A percentile compares a stretch with the other conserved stretches of the same genome.
Conservation (phyloP, 1,140 invertebrate genomes). For the Acromyrmex heyeri region DNA sequence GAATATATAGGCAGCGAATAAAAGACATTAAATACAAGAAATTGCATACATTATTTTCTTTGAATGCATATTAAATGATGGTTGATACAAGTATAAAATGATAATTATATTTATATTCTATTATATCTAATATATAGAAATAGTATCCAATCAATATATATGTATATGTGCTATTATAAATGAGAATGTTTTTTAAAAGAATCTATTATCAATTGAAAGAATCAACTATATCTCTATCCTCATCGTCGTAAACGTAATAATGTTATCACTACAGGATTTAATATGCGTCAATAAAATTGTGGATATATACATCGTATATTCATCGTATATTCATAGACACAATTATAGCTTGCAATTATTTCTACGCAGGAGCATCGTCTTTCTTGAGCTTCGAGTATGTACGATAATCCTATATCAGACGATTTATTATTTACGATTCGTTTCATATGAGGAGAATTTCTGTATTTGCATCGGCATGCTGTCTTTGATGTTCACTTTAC, state of each 20-base stretch:
- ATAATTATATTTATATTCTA: neutral
- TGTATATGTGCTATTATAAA: no score
- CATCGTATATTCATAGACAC: neutral
- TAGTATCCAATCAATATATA: neutral
- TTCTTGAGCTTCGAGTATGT: neutral
- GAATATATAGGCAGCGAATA: neutral
- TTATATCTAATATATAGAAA: neutral
- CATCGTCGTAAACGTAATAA: neutral
- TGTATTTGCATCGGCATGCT: slow-evolving; percentile 54
- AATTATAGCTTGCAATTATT: slow-evolving; percentile 15
- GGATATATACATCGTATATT: neutral
- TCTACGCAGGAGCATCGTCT: neutral
- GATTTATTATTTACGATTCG: slow-evolving; percentile 68
- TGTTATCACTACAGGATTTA: neutral
- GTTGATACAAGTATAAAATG: neutral
- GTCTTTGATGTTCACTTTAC: slow-evolving; percentile 45
- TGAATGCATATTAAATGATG: neutral
- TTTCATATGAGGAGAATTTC: slow-evolving; percentile 32
- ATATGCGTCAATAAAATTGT: neutral
- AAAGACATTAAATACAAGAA: neutral
- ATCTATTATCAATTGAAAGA: neutral
- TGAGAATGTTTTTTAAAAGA: neutral
- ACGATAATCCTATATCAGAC: neutral
- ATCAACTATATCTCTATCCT: neutral
- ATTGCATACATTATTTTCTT: neutral